A percentile compares a stretch with the other conserved stretches of the same genome.
Evolutionary conservation across 2,888 invertebrate species (phyloP).

Genomic region (Drosophila mimica): DNA sequence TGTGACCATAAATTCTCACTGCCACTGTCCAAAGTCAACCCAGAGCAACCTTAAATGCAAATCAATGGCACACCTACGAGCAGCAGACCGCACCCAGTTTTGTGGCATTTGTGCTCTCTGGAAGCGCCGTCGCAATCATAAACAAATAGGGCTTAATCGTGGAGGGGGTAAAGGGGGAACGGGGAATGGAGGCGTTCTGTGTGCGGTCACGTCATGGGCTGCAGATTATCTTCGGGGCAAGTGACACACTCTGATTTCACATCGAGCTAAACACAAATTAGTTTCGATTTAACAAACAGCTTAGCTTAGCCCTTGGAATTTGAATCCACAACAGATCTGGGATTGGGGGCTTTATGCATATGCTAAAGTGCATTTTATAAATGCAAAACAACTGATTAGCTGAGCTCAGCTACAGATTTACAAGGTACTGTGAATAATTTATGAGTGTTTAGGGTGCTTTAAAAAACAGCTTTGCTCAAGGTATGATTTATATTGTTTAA

Average conservation of each 20-base stretch:
- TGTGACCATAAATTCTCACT: constrained; percentile 67
- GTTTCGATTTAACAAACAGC: constrained; percentile 62
- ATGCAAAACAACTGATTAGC: constrained; percentile 70
- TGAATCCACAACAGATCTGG: constrained; percentile 21
- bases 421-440: constrained; percentile 55
- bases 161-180: neutral
- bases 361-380: constrained; percentile 60
- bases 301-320: constrained; percentile 48
- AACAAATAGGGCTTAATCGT: constrained; percentile 52
- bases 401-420: constrained; percentile 64
- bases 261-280: constrained; percentile 58
- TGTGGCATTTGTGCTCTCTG: constrained; percentile 24
- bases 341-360: constrained; percentile 26
- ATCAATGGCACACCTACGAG: constrained; percentile 66
- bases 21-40: constrained; percentile 37
- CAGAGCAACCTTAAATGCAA: constrained; percentile 69
- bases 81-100: constrained; percentile 54
- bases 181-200: neutral
- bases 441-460: constrained; percentile 47
- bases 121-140: constrained; percentile 64
- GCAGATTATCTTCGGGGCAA: constrained; percentile 64
- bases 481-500: neutral
- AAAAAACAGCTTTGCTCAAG: constrained; percentile 6
- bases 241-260: constrained; percentile 63
- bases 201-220: constrained; percentile 60